These are phyloP conservation scores for Rallus crepitans DNA, from an alignment of 2,797 vertebrate genomes.

Conservation along the genomic window DNA sequence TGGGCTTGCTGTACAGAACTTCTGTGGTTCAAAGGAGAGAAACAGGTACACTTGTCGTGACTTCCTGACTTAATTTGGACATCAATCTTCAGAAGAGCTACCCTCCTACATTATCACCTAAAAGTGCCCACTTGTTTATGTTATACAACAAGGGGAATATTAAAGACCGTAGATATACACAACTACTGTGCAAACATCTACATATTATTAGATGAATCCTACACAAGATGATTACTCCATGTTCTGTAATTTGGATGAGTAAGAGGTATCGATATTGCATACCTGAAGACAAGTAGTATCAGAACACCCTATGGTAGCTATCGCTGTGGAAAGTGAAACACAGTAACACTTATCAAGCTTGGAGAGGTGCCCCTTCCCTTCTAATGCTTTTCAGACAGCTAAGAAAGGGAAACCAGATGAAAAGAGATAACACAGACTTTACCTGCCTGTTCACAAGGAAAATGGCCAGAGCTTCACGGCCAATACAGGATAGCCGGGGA, in stretches of 20 bases:
- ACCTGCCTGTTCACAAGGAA: neutral
- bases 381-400: neutral
- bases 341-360: conserved; percentile 9
- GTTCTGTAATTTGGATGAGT: neutral
- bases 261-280: neutral
- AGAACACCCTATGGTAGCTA: neutral
- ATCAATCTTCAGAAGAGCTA: neutral
- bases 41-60: neutral
- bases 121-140: neutral
- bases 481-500: neutral
- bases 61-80: neutral
- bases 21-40: neutral
- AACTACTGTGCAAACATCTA: neutral
- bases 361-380: conserved; percentile 23
- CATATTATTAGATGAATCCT: neutral
- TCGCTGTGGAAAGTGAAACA: conserved; percentile 51
- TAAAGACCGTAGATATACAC: neutral
- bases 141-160: neutral
- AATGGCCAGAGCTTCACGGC: neutral
- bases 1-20: neutral
- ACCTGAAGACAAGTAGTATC: neutral
- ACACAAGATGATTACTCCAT: neutral
- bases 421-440: neutral
- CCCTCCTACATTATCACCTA: neutral
- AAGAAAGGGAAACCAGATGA: neutral